Base-by-base conservation (phyloP, 2,888 invertebrate species). In the Cylindroiulus punctatus region DNA sequence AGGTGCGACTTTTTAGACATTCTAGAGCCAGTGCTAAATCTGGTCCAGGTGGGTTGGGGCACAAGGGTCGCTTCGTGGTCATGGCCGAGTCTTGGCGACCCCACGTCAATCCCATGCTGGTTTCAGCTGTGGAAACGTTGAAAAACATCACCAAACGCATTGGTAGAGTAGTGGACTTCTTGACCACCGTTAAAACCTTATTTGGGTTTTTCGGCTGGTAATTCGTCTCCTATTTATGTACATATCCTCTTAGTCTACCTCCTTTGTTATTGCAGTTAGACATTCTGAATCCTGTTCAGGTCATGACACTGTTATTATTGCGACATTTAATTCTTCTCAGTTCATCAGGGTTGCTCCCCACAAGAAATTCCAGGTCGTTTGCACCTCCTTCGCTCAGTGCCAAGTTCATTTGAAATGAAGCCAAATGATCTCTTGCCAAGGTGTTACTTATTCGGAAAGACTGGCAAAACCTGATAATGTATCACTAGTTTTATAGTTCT, bases 1-100 rank as follows among this genome's bases (percentile, higher is more conserved):
- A 84, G 86, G 86, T 86, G 84, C 82, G 86, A 40, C 19, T n/a
- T 82, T 82, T 82, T 82, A 19, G 57, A 57, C 57, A 22, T 57
- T 4, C n/a, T 57, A 57, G n/a, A 30, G 44, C 22, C 12, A 47
- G 22, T 42, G 42, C 26, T 30, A 42, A 40, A n/a, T n/a, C n/a
- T 22, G 44, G 22, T 44, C 17, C 19, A n/a, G 22, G 57, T 57
- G 57, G 57, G 22, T 32, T 30, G 30, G 65, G 10, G 19, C 47
- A 32, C 32, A 14, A 85, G 36, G 32, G 32, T 32, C 85, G 85
- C 26, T 32, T 42, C 12, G 65, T 32, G 47, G 30, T 85, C 19
- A 4, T 22, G 3, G 26, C 40, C 30, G n/a, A n/a, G n/a, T 19
- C 65, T 26, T 57, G 52, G 52, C 17, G n/a, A 44, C 42, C 44